A percentile compares a stretch with the other conserved stretches of the same genome.
Evolutionary conservation across 1,140 invertebrate genomes (phyloP).

Genomic region (Papilio dardanus): DNA sequence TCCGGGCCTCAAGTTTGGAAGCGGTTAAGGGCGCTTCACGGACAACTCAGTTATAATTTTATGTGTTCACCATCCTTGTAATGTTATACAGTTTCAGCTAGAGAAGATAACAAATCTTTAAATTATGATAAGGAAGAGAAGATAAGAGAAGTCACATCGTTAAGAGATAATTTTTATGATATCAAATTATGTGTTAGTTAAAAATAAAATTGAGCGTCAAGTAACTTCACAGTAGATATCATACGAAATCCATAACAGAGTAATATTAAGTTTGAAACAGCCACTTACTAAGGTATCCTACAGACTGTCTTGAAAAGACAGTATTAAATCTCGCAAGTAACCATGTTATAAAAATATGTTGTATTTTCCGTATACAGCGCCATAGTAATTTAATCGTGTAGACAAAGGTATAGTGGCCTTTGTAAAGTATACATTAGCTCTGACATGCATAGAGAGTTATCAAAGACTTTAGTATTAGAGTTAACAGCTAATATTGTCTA

Average conservation of each 20-base stretch:
- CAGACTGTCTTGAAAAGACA: neutral
- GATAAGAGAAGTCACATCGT: too few species aligned
- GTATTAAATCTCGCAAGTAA: constrained; percentile 10
- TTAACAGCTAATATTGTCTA: neutral
- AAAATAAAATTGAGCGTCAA: too few species aligned
- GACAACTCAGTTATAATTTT: constrained; percentile 8
- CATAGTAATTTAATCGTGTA: constrained; percentile 17
- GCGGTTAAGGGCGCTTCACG: constrained; percentile 6
- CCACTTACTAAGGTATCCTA: neutral
- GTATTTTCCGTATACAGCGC: neutral
- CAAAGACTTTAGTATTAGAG: neutral
- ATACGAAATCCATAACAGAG: neutral
- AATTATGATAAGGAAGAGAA: neutral
- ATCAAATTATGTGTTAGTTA: too few species aligned
- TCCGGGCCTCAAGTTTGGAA: constrained; percentile 12
- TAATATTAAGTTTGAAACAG: neutral
- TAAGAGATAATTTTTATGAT: too few species aligned
- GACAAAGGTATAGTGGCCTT: constrained; percentile 15
- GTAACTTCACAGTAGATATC: too few species aligned
- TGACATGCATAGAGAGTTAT: neutral
- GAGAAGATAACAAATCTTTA: too few species aligned
- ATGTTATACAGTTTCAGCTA: neutral
- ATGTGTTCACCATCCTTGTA: neutral
- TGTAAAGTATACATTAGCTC: constrained; percentile 15
- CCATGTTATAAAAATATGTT: neutral